These are phyloP conservation scores for Apamea anceps DNA, from an alignment of 2,888 invertebrate genomes.

Conservation along the genomic window DNA sequence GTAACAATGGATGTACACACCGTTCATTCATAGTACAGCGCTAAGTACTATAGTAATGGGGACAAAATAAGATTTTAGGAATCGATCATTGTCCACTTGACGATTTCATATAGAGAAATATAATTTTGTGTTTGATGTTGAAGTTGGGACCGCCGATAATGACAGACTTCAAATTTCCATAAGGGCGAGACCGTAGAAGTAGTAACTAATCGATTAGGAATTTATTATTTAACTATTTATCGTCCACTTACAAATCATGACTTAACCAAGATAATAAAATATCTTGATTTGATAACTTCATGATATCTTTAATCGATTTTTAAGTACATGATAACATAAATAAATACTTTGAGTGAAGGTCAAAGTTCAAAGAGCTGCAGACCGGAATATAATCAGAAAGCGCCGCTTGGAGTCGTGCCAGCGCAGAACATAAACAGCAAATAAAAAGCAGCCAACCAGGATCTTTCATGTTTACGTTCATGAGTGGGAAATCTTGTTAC, in stretches of 20 bases:
- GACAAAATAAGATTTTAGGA: constrained; percentile 25
- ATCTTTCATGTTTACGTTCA: constrained; percentile 50
- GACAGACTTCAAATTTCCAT: not conserved
- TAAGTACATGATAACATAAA: constrained; percentile 41
- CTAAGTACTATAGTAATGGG: constrained; percentile 33
- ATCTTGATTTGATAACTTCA: constrained; percentile 35
- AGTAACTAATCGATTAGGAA: not conserved
- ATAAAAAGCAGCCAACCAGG: constrained; percentile 57
- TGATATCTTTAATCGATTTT: constrained; percentile 37
- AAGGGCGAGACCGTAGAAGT: not conserved
- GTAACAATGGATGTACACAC: constrained; percentile 63
- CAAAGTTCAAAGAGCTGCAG: constrained; percentile 54
- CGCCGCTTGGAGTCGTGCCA: constrained; percentile 52
- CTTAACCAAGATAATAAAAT: constrained; percentile 34
- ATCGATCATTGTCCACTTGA: constrained; percentile 4
- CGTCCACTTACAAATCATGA: constrained; percentile 26
- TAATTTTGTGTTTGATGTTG: not conserved
- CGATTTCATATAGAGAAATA: not conserved
- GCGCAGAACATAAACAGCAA: constrained; percentile 43
- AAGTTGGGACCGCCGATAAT: not conserved
- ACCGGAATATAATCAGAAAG: constrained; percentile 56
- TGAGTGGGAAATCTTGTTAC: constrained; percentile 43
- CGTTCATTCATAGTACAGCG: constrained; percentile 64
- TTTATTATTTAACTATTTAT: constrained; percentile 16
- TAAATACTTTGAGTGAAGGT: constrained; percentile 44